Evolutionary conservation across 2,888 invertebrate species (phyloP).

Genomic region (Pycnomerus fuliginosus): DNA sequence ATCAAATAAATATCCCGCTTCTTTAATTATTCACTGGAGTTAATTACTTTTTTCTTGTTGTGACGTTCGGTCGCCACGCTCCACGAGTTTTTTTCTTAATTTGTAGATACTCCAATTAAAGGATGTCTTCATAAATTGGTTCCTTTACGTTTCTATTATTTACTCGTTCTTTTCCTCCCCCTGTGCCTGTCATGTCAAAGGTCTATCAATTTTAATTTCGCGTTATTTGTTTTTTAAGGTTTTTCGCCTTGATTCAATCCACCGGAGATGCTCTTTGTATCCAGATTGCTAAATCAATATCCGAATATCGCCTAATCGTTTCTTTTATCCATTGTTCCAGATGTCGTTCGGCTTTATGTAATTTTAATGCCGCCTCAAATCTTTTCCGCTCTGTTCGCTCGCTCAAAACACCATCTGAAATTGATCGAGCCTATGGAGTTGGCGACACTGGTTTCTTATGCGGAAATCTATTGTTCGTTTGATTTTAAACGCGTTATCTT

Average conservation of each 20-base stretch:
- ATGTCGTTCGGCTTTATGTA: constrained; percentile 23
- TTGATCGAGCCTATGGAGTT: too few relatives aligned
- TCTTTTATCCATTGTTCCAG: constrained; percentile 20
- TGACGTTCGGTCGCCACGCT: constrained; percentile 39
- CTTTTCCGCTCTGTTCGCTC: constrained; percentile 28
- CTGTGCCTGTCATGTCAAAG: constrained; percentile 13
- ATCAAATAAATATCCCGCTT: too few relatives aligned
- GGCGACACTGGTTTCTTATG: too few relatives aligned
- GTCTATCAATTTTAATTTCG: constrained; percentile 16
- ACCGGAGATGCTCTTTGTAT: constrained; percentile 7
- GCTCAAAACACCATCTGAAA: too few relatives aligned
- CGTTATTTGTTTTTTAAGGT: neutral
- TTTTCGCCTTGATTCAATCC: constrained; percentile 1
- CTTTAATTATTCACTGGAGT: constrained; percentile 43
- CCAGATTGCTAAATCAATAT: constrained; percentile 23
- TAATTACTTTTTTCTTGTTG: constrained; percentile 44
- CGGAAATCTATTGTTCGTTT: too few relatives aligned
- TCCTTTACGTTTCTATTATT: constrained; percentile 19
- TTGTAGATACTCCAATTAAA: constrained; percentile 44
- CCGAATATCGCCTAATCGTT: constrained; percentile 11
- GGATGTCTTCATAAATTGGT: constrained; percentile 42
- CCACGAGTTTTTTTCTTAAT: constrained; percentile 39
- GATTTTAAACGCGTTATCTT: too few relatives aligned
- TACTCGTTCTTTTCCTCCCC: constrained; percentile 6
- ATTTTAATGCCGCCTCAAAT: constrained; percentile 22